Percentiles rank a stretch among this genome's conserved stretches.
phyloP scores from a whole-genome alignment of 2,888 invertebrate species.

The Pachliopta kotzebuea region DNA sequence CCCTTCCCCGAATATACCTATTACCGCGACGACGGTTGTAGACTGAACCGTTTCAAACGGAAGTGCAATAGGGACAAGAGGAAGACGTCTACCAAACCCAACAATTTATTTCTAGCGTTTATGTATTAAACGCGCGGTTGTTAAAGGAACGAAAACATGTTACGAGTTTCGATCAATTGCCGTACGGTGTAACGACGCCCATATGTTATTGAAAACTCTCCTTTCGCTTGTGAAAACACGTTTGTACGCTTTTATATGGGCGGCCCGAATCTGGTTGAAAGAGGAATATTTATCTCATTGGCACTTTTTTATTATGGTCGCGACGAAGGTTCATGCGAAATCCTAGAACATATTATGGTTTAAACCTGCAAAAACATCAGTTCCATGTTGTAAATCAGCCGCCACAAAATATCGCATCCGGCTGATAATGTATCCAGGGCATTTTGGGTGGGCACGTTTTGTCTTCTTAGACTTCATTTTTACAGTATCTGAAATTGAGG shows the following conservation, averaged over 20 bases:
- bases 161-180: constrained; percentile 75
- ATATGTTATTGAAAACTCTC: constrained; percentile 50
- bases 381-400: too few relatives aligned
- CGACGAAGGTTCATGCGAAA: constrained; percentile 38
- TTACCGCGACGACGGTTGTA: constrained; percentile 59
- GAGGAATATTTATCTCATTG: constrained; percentile 54
- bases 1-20: constrained; percentile 68
- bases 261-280: constrained; percentile 77
- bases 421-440: too few relatives aligned
- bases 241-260: constrained; percentile 66
- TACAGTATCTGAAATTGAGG: too few relatives aligned
- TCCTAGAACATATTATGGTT: constrained; percentile 10
- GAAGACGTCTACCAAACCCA: constrained; percentile 55
- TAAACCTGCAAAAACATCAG: too few relatives aligned
- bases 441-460: too few relatives aligned
- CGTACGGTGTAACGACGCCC: constrained; percentile 69
- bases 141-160: constrained; percentile 47
- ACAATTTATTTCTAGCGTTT: constrained; percentile 75
- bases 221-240: constrained; percentile 36
- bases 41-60: constrained; percentile 49
- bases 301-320: constrained; percentile 57
- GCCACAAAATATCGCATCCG: too few relatives aligned
- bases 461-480: too few relatives aligned
- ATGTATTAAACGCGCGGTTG: constrained; percentile 72
- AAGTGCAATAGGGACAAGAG: constrained; percentile 52